Conservation (phyloP, 1,140 invertebrate genomes). For the Calephelis nemesis region DNA sequence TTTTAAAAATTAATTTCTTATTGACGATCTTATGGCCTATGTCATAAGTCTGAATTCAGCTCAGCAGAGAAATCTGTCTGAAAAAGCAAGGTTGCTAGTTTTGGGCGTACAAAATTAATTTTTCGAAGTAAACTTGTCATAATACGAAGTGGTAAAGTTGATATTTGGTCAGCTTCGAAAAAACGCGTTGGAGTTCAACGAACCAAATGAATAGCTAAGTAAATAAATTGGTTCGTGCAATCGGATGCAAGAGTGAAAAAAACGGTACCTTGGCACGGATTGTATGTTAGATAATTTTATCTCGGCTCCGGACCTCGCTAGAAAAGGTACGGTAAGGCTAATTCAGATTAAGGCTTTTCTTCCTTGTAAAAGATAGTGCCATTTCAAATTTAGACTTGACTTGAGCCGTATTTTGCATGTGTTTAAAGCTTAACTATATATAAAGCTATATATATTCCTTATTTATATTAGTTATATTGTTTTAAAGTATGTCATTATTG, state of each 20-base stretch:
- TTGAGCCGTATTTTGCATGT: not conserved
- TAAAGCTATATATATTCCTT: no score
- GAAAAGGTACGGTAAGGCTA: slow-evolving; percentile 13
- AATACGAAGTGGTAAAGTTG: slow-evolving; percentile 22
- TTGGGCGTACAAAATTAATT: slow-evolving; percentile 20
- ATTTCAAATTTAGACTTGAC: not conserved
- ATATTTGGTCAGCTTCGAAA: slow-evolving; percentile 20
- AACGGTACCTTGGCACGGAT: slow-evolving; percentile 46
- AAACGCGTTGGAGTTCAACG: slow-evolving; percentile 46
- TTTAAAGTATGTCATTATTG: no score
- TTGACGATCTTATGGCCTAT: not conserved
- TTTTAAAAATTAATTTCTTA: not conserved
- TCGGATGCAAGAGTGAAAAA: slow-evolving; percentile 55
- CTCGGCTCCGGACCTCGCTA: slow-evolving; percentile 23
- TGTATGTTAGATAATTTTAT: slow-evolving; percentile 46
- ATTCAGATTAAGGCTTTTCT: slow-evolving; percentile 5
- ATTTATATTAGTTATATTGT: no score
- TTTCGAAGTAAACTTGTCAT: slow-evolving; percentile 14
- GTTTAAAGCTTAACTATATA: not conserved
- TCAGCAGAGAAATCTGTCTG: not conserved
- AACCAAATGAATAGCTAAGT: slow-evolving; percentile 54
- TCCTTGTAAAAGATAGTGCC: not conserved
- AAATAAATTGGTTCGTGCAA: slow-evolving; percentile 67
- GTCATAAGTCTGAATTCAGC: slow-evolving; percentile 5
- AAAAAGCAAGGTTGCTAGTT: slow-evolving; percentile 28